Conservation (phyloP, 2,113 vertebrate species). For the Silurus glanis region DNA sequence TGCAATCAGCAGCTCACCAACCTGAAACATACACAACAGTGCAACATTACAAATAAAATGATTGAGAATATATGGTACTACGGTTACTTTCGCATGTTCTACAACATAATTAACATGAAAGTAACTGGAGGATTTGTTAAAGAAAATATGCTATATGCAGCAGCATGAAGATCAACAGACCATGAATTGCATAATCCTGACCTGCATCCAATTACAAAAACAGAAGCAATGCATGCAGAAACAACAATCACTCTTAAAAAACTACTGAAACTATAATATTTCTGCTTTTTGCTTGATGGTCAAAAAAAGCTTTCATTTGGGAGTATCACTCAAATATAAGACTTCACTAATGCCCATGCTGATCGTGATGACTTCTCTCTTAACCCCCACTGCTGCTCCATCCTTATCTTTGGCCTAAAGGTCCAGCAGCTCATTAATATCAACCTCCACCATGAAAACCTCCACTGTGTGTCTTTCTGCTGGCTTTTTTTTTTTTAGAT, state of each 20-base stretch:
- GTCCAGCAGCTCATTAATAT: conserved; percentile 84
- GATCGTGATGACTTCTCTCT: conserved; percentile 73
- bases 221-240: background rate
- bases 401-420: conserved; percentile 76
- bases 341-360: conserved; percentile 70
- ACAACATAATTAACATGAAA: background rate
- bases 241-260: background rate
- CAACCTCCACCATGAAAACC: conserved; percentile 82
- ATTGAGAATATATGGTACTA: background rate
- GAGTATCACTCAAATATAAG: conserved; percentile 66
- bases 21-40: conserved; percentile 60
- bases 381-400: conserved; percentile 56
- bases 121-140: background rate
- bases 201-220: background rate
- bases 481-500: conserved; percentile 79
- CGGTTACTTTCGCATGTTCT: background rate
- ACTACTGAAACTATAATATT: background rate
- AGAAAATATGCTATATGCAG: background rate
- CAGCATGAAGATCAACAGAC: background rate
- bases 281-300: background rate
- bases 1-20: conserved; percentile 67
- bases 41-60: no score
- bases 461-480: conserved; percentile 69
- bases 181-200: conserved; percentile 12
- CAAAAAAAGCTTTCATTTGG: background rate